Base-by-base conservation (phyloP, 1,140 invertebrate genomes). In the Anastrepha obliqua region DNA sequence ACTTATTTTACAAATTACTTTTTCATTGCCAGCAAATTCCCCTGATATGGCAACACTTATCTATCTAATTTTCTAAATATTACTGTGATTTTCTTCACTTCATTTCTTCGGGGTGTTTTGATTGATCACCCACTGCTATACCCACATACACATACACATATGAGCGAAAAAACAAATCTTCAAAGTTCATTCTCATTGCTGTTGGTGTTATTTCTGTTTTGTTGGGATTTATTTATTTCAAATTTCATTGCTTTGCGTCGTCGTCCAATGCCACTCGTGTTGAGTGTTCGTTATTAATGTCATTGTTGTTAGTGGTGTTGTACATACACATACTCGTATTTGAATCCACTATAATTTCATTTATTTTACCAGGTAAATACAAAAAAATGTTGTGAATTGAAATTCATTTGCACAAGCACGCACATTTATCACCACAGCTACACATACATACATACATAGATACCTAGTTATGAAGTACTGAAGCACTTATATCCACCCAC, bases 391-490 rank as follows among this genome's bases (percentile, higher is more conserved):
- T 81, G 13, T 81, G n/a, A 81, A 81, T 81, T 55, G 74, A 44
- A 81, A 81, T 51, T 81, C 47, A 81, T 81, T 55, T 58, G 74
- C 4, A 11, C 44, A 81, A 81, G 44, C 74, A 81, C 47, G 74
- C 74, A 81, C 47, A 81, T 81, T 81, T n/a, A 81, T 81, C 11
- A 67, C n/a, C 64, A 2, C 64, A 62, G 60, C 8, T 67, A 39
- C 11, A 67, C 64, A 67, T 39, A 81, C 11, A 55, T 55, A 11
- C 65, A 42, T 70, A 70, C 3, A 29, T 29, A 29, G 0, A 29
- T 29, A 29, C 29, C 29, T 29, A 29, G 29, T 29, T 11, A 7
- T 70, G 13, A 7, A 13, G 13, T 20, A 44, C 6, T 74, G 70
- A 74, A 74, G 17, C 15, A 74, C 44, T n/a, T 29, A 29, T 29